Evolutionary conservation across 2,888 invertebrate genomes (phyloP), one percentile per base, ranked within the genome.

Genomic region (Ametastegia equiseti): DNA sequence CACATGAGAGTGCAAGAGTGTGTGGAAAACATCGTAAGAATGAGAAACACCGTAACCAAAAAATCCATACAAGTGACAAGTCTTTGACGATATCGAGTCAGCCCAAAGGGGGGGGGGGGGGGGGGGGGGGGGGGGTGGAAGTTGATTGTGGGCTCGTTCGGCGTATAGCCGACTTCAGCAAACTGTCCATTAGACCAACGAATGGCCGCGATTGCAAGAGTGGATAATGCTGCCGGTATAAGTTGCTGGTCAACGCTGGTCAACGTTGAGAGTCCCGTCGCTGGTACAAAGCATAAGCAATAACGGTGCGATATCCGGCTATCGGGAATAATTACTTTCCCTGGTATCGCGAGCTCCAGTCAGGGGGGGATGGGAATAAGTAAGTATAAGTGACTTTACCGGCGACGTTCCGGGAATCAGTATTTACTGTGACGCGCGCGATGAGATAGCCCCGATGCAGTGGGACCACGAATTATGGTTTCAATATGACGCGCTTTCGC

Each of bases 331-430:
- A 89, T 89, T 89, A 89, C 87, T 89, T 87, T 88, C 86, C 86
- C 85, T 85, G n/a, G 87, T 90, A 90, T 90, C 90, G 83, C 83
- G 80, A 73, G 82, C 77, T 83, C 81, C 84, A 45, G 81, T n/a
- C n/a, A n/a, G n/a, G n/a, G 86, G 86, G 86, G 87, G 84, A 60
- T 57, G 77, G 84, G 87, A 88, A 87, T 87, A 90, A 90, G 90
- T 91, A 89, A 90, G 89, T 87, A 88, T 88, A 89, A 89, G 89
- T 89, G 89, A 88, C 85, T 86, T 84, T 84, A 84, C 85, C 84
- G 83, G 86, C 88, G 86, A 87, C 89, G 90, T 91, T 91, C 91
- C 91, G 90, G 87, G 91, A 91, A 91, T 91, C 90, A 88, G 91
- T 91, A 91, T 92, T 92, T 91, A 92, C 91, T 91, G 91, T 90